A percentile compares a stretch with the other conserved stretches of the same genome.
Evolutionary conservation across 64 coral and sea anemone species (phyloP).

Genomic region (Montipora cactus): DNA sequence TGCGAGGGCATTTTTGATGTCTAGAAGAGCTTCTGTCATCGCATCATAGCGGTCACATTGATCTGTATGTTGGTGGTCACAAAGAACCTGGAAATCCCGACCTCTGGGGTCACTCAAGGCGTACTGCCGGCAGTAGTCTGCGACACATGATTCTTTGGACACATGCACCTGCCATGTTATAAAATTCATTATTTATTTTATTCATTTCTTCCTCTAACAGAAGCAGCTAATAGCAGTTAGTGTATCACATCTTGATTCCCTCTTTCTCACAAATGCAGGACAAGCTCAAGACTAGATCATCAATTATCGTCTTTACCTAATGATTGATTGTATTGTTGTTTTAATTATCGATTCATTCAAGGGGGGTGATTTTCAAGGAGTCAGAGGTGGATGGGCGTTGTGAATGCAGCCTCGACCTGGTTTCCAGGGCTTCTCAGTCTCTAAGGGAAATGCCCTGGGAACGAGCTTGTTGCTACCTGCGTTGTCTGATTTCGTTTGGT

Average conservation of each 20-base stretch:
- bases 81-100: background rate
- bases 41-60: background rate
- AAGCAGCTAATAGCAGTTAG: background rate
- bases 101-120: conserved; percentile 8
- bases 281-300: background rate
- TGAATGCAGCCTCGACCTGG: too few relatives aligned
- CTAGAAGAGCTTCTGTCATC: background rate
- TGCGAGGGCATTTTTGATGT: background rate
- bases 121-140: conserved; percentile 13
- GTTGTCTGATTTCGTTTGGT: too few relatives aligned
- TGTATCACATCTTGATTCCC: background rate
- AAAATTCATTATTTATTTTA: background rate
- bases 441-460: too few relatives aligned
- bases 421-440: too few relatives aligned
- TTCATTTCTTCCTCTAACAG: background rate
- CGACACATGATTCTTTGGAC: background rate
- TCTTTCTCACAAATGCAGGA: background rate
- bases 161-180: background rate
- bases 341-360: too few relatives aligned
- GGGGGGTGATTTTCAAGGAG: too few relatives aligned
- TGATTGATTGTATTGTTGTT: too few relatives aligned
- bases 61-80: conserved; percentile 5
- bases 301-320: too few relatives aligned
- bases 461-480: too few relatives aligned
- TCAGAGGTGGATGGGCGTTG: too few relatives aligned